phyloP scores from a whole-genome alignment of 2,797 vertebrate genomes.

The Perodicticus potto region DNA sequence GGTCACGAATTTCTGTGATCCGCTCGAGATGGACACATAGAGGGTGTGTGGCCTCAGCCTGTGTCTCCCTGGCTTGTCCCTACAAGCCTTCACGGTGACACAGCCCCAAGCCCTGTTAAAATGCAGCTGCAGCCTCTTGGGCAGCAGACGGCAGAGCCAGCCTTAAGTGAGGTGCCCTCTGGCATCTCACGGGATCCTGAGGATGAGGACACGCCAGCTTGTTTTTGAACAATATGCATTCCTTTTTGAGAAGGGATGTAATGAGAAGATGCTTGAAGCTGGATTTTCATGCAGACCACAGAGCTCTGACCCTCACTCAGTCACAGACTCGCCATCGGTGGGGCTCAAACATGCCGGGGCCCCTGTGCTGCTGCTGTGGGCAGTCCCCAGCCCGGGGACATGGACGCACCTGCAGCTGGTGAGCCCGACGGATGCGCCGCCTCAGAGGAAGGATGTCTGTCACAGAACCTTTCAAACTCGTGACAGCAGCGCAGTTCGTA shows the following conservation, averaged over 20 bases:
- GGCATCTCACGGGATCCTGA: rapidly evolving
- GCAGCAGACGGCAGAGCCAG: neutral
- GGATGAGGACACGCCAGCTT: rapidly evolving
- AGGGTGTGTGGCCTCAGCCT: neutral
- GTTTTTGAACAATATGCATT: neutral
- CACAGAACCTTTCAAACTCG: rapidly evolving
- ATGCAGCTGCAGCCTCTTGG: neutral
- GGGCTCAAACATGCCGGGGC: rapidly evolving
- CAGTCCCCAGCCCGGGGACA: rapidly evolving
- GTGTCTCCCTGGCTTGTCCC: neutral
- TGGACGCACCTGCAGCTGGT: neutral
- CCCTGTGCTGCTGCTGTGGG: too few species aligned
- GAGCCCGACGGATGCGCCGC: rapidly evolving
- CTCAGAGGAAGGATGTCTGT: rapidly evolving
- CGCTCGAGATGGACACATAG: neutral
- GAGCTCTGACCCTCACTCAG: neutral
- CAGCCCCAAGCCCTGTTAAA: neutral
- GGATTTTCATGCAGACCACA: neutral
- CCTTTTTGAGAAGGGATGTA: neutral
- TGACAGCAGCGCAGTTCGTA: rapidly evolving
- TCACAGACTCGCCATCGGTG: neutral
- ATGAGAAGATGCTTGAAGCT: neutral
- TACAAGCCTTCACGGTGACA: neutral
- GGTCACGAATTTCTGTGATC: neutral
- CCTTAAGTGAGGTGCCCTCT: neutral